Base-by-base conservation (phyloP, 2,797 vertebrate genomes). In the Hafferia zeledoni region DNA sequence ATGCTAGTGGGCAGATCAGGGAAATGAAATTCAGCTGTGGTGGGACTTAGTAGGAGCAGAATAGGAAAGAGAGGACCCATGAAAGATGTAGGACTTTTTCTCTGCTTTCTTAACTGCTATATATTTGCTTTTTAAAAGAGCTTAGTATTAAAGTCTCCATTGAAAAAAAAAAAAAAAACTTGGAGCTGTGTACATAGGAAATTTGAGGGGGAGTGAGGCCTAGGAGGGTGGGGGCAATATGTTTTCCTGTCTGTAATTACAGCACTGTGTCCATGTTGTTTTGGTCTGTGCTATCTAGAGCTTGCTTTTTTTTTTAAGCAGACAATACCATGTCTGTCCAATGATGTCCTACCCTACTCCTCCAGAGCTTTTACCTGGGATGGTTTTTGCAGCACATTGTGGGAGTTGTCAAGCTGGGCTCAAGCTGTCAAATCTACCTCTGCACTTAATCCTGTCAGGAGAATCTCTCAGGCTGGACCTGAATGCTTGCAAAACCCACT, bases 1-100 rank as follows among this genome's bases (percentile, higher is more conserved):
- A 79, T 89, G 31, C 63, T 93, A 83, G 92, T 97, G 83, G 81
- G 88, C 78, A 95, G 96, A 88, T 93, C 60, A 91, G 27, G 55
- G 31, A 92, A 92, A 93, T 94, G 74, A 95, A 88, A 90, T 25
- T 95, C 90, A 95, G 93, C 83, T 96, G 88, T 84, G 81, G 35
- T 93, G 63, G 44, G 86, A 84, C 71, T 53, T 53, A 72, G 15
- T 46, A 84, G 74, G 30, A 77, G 37, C 33, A 72, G 77, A 78
- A 78, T 30, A 85, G n/a, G 46, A 91, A 83, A 81, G 61, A 71
- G 46, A 65, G 18, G 65, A 43, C 13, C 24, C 15, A n/a, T n/a
- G 31, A 79, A 94, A 87, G 25, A 52, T 39, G 20, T 24, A 37
- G 15, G 17, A 35, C 57, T 67, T 79, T 78, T 81, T 56, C 13